Percentiles rank a stretch among this genome's conserved stretches.
phyloP scores from a whole-genome alignment of 1,140 invertebrate species.

The Caenorhabditis brenneri region DNA sequence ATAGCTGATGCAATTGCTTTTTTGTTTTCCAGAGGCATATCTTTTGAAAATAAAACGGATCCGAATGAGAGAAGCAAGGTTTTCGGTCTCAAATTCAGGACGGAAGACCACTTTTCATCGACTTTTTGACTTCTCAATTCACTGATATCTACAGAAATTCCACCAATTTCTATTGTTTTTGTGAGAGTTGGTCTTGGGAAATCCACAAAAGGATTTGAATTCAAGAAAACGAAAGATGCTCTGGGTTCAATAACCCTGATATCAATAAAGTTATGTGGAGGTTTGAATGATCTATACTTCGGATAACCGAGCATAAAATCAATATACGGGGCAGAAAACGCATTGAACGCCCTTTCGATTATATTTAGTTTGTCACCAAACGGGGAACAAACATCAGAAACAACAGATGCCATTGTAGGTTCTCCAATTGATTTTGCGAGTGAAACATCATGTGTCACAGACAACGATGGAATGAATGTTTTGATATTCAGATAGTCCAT shows the following conservation, averaged over 20 bases:
- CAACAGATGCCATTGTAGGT: conserved; percentile 17
- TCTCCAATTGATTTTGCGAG: background rate
- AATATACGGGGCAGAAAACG: background rate
- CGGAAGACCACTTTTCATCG: conserved; percentile 32
- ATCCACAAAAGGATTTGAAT: conserved; percentile 49
- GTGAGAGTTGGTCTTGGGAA: conserved; percentile 45
- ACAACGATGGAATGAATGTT: conserved; percentile 8
- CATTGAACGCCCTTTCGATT: background rate
- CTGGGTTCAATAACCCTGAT: background rate
- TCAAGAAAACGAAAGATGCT: conserved; percentile 43
- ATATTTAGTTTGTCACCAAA: conserved; percentile 4
- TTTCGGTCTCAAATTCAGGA: conserved; percentile 27
- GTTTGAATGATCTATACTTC: background rate
- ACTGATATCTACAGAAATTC: conserved; percentile 40
- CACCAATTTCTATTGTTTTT: conserved; percentile 53
- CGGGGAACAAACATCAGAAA: background rate
- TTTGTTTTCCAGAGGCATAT: conserved; percentile 51
- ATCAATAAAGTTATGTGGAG: background rate
- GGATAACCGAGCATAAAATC: background rate
- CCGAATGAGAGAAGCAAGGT: conserved; percentile 56
- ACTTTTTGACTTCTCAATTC: background rate
- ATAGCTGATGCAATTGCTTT: background rate
- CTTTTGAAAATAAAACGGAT: conserved; percentile 48
- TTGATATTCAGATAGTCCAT: conserved; percentile 35
- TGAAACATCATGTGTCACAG: background rate